Evolutionary conservation across 2,888 invertebrate genomes (phyloP).

Genomic region (Tribolium freemani): DNA sequence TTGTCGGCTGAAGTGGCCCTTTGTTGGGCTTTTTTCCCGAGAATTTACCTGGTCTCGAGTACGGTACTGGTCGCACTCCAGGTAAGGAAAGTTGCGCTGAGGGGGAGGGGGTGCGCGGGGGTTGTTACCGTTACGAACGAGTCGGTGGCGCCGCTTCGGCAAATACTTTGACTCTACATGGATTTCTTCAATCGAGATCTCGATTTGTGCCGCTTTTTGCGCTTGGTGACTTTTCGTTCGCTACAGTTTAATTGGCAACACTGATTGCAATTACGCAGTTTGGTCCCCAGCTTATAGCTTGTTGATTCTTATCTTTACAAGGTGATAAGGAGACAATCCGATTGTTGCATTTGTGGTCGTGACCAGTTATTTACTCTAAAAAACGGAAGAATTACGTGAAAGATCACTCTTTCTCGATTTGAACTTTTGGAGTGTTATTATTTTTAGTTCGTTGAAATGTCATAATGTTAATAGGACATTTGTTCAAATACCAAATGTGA

Average conservation of each 20-base stretch:
- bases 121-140: conserved; percentile 39
- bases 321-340: too few relatives aligned
- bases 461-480: too few relatives aligned
- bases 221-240: background rate
- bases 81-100: conserved; percentile 25
- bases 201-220: conserved; percentile 22
- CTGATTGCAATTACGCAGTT: too few relatives aligned
- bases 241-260: background rate
- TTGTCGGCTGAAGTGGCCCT: conserved; percentile 11
- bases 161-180: conserved; percentile 34
- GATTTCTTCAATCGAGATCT: conserved; percentile 26
- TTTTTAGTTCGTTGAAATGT: too few relatives aligned
- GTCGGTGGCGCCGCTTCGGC: conserved; percentile 41
- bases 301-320: too few relatives aligned
- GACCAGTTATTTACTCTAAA: too few relatives aligned
- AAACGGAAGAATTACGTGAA: too few relatives aligned
- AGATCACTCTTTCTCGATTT: too few relatives aligned
- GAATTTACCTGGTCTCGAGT: conserved; percentile 33
- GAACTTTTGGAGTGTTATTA: too few relatives aligned
- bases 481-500: too few relatives aligned
- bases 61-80: conserved; percentile 24
- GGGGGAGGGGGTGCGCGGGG: conserved; percentile 18
- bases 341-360: too few relatives aligned
- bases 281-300: too few relatives aligned
- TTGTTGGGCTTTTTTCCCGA: conserved; percentile 12